Percentiles rank a stretch among this genome's conserved stretches.
Conservation (phyloP, 2,888 invertebrate genomes). For the Odontothrips loti region DNA sequence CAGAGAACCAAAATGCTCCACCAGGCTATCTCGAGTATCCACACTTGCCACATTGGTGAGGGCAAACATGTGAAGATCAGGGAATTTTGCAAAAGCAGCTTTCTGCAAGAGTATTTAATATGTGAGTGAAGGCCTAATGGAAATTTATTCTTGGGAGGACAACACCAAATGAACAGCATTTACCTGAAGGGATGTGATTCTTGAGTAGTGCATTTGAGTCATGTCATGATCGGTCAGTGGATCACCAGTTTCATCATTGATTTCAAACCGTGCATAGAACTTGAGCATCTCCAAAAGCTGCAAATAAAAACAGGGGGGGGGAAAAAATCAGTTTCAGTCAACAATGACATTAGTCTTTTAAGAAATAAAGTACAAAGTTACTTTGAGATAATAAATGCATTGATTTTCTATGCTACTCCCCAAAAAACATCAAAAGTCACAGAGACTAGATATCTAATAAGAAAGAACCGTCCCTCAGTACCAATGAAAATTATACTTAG, state of each 20-base stretch:
- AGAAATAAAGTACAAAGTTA: too few species aligned
- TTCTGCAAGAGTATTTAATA: conserved; percentile 55
- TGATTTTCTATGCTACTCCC: too few species aligned
- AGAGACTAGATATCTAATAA: too few species aligned
- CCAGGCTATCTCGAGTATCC: conserved; percentile 78
- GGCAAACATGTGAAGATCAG: conserved; percentile 78
- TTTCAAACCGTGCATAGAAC: conserved; percentile 96
- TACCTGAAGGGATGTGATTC: conserved; percentile 85
- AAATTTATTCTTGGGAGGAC: conserved; percentile 19
- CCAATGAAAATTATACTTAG: too few species aligned
- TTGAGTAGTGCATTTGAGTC: conserved; percentile 87
- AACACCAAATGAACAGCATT: conserved; percentile 32
- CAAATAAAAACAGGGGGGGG: conserved; percentile 42
- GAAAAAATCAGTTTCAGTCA: not conserved
- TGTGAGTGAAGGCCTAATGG: conserved; percentile 22
- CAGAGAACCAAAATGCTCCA: conserved; percentile 77
- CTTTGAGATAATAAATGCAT: too few species aligned
- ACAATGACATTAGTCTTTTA: conserved; percentile 13
- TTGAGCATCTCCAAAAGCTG: conserved; percentile 92
- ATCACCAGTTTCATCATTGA: conserved; percentile 93
- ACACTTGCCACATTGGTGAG: conserved; percentile 91
- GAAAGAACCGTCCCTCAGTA: too few species aligned
- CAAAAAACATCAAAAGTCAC: too few species aligned
- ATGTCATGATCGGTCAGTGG: conserved; percentile 90
- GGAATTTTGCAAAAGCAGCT: conserved; percentile 88